These are phyloP conservation scores for Laodelphax striatellus DNA, from an alignment of 1,140 invertebrate species.

Conservation along the genomic window DNA sequence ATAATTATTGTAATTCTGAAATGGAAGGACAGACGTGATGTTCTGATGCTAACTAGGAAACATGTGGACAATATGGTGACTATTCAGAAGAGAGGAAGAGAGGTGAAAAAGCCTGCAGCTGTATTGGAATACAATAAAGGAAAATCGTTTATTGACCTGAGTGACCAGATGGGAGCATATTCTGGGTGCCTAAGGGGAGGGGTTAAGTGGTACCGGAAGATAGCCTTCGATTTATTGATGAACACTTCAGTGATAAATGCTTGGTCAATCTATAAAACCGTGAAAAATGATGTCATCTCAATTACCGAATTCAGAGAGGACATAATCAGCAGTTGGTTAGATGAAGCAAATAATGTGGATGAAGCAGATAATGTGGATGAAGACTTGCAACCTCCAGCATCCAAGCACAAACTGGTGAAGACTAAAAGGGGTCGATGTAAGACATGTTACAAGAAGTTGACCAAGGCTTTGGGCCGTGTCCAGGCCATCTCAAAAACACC, in stretches of 20 bases:
- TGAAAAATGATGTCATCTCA: background rate
- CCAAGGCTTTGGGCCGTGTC: background rate
- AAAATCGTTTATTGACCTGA: background rate
- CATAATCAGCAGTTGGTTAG: background rate
- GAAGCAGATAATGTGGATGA: background rate
- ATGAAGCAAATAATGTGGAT: background rate
- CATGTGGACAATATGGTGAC: background rate
- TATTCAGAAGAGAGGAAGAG: background rate
- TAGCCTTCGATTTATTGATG: background rate
- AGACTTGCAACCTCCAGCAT: background rate
- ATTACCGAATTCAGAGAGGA: background rate
- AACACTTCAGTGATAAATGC: background rate
- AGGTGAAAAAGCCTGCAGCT: background rate
- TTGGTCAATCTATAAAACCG: background rate
- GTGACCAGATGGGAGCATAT: background rate
- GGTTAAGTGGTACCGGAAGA: background rate
- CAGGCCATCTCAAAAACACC: background rate
- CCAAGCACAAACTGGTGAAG: background rate
- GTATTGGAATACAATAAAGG: background rate
- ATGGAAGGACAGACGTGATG: conserved; percentile 1
- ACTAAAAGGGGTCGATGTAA: background rate
- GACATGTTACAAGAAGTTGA: background rate
- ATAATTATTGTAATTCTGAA: background rate
- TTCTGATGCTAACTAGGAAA: background rate
- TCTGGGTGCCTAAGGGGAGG: background rate